These are phyloP conservation scores for Pemphigus obesinymphae DNA, from an alignment of 1,140 invertebrate genomes.

Conservation along the genomic window DNA sequence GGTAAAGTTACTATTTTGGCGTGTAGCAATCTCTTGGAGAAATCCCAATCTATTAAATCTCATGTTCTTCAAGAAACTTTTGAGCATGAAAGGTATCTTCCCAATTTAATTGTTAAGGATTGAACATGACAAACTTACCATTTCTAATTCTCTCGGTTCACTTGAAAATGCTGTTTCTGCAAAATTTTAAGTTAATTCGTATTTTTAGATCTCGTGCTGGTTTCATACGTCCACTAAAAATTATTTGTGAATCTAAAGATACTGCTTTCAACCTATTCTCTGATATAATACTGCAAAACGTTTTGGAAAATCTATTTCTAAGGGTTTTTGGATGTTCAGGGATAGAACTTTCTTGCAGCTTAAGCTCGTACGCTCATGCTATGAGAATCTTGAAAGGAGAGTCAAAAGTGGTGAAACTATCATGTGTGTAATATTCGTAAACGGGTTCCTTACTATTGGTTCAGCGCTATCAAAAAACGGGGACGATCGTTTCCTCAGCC, in stretches of 20 bases:
- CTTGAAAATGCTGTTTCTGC: constrained; percentile 7
- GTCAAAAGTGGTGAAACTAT: not conserved
- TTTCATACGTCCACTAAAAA: not conserved
- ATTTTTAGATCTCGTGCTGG: not conserved
- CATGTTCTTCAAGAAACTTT: too few species aligned
- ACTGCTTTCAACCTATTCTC: not conserved
- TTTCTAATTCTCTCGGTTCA: not conserved
- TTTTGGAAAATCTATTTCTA: not conserved
- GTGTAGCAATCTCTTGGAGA: too few species aligned
- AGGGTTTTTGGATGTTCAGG: not conserved
- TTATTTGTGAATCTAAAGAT: constrained; percentile 1
- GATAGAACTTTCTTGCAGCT: not conserved
- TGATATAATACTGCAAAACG: not conserved
- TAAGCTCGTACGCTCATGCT: not conserved
- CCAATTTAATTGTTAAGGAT: not conserved
- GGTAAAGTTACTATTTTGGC: too few species aligned
- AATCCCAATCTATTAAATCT: too few species aligned
- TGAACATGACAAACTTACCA: not conserved
- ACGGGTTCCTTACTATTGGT: not conserved
- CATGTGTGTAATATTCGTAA: not conserved
- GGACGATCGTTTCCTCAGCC: not conserved
- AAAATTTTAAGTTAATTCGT: not conserved
- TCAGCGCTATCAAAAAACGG: not conserved
- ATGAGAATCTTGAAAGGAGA: not conserved
- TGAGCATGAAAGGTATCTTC: too few species aligned